These are phyloP conservation scores for Choloepus didactylus DNA, from an alignment of 2,797 vertebrate genomes.

Conservation along the genomic window DNA sequence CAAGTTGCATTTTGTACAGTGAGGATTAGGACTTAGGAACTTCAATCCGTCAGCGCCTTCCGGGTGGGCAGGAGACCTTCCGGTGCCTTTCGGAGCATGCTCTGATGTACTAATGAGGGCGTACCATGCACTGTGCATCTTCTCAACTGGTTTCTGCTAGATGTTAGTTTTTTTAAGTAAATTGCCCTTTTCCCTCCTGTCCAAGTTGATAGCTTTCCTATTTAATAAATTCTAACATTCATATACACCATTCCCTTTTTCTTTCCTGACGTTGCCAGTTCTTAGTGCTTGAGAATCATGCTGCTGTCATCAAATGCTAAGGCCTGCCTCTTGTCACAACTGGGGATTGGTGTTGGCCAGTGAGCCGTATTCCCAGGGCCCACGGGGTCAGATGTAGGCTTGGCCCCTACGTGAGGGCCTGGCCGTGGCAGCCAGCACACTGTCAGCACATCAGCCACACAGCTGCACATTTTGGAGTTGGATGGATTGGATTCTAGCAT, in stretches of 20 bases:
- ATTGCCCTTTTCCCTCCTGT: background rate
- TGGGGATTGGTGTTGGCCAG: background rate
- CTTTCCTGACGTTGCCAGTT: background rate
- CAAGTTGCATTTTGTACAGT: background rate
- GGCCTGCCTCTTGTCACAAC: too few species aligned
- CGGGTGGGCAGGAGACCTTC: too few species aligned
- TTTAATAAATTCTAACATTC: constrained; percentile 68
- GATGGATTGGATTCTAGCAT: too few species aligned
- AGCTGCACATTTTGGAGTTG: too few species aligned
- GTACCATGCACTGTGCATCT: rapidly evolving
- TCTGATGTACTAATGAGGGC: rapidly evolving
- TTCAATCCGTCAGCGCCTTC: too few species aligned
- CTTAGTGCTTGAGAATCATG: background rate
- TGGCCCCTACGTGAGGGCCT: too few species aligned
- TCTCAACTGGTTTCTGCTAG: background rate
- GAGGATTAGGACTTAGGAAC: background rate
- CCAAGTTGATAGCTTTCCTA: background rate
- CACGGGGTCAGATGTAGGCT: too few species aligned
- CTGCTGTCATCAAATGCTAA: too few species aligned
- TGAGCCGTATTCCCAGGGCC: too few species aligned
- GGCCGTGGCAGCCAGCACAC: too few species aligned
- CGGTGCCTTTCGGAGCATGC: background rate
- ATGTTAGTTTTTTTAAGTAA: background rate
- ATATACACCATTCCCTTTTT: background rate
- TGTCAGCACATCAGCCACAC: too few species aligned